These are phyloP conservation scores for Allacma fusca DNA, from an alignment of 2,888 invertebrate genomes.

Conservation along the genomic window DNA sequence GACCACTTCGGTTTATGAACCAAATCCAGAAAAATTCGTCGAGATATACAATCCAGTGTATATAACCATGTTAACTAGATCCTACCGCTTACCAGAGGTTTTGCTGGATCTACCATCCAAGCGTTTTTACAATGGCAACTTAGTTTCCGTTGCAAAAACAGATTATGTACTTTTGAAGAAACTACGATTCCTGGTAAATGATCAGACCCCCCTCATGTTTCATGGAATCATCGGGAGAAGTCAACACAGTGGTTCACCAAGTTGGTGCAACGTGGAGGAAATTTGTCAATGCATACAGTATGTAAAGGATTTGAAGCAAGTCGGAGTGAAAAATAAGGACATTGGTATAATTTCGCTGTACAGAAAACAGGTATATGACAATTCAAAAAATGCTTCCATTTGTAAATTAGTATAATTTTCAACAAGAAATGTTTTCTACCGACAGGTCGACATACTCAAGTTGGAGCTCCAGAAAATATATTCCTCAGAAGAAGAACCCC, in stretches of 20 bases:
- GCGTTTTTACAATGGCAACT: constrained; percentile 69
- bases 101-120: constrained; percentile 74
- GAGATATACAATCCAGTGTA: constrained; percentile 69
- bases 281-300: constrained; percentile 70
- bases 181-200: constrained; percentile 64
- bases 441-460: background rate
- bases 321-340: constrained; percentile 68
- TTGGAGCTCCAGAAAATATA: background rate
- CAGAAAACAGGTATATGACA: constrained; percentile 66
- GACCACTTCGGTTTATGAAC: constrained; percentile 66
- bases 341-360: constrained; percentile 68
- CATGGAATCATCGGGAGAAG: constrained; percentile 70
- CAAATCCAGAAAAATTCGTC: constrained; percentile 60
- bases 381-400: no score
- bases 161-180: constrained; percentile 63
- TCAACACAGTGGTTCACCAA: constrained; percentile 68
- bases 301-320: constrained; percentile 67
- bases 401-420: background rate
- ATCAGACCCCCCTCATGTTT: constrained; percentile 70
- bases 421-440: background rate
- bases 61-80: constrained; percentile 77
- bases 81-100: constrained; percentile 76
- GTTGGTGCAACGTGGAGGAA: constrained; percentile 71
- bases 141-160: background rate
- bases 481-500: background rate